Base-by-base conservation (phyloP, 2,888 invertebrate genomes). In the Oasisia sp. region DNA sequence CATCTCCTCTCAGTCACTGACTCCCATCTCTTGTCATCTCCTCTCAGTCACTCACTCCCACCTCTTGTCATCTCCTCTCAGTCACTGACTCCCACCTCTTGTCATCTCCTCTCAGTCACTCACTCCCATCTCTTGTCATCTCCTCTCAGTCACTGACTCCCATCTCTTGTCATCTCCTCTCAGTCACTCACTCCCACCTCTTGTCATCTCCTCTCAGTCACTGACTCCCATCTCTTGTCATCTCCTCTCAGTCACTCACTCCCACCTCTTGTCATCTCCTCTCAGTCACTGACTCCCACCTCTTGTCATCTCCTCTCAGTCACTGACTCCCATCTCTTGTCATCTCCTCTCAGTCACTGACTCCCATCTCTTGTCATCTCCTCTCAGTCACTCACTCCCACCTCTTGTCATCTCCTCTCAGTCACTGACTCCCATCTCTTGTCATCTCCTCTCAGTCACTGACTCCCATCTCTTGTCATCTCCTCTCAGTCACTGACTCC, bases 81-180 rank as follows among this genome's bases (percentile, higher is more conserved):
- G 92, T 89, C 89, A 89, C 89, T 32, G 8, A 38, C 58, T 32
- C 7, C 11, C 19, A 9, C 0, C 91, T 50, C 50, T 50, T 14
- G 50, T 50, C 50, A 50, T 14, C 56, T 56, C 56, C n/a, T n/a
- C n/a, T n/a, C n/a, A 91, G 92, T 89, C 89, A 89, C 89, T 32
- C 32, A 38, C 58, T 32, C 7, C 11, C 19, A 9, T 0, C 91
- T 50, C 50, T 50, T 14, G 50, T 50, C 50, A 50, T 14, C 56
- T 56, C 56, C n/a, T n/a, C n/a, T n/a, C n/a, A 91, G 92, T 89
- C 89, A 89, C 89, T 32, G 8, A 38, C 58, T 32, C 7, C 11
- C 19, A 9, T 0, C 91, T 50, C 50, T 50, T 14, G 50, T 50
- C 50, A 50, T 14, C 56, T 56, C 56, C n/a, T n/a, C n/a, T n/a